Conservation (phyloP, 2,888 invertebrate genomes). For the Acanthosoma haemorrhoidale region DNA sequence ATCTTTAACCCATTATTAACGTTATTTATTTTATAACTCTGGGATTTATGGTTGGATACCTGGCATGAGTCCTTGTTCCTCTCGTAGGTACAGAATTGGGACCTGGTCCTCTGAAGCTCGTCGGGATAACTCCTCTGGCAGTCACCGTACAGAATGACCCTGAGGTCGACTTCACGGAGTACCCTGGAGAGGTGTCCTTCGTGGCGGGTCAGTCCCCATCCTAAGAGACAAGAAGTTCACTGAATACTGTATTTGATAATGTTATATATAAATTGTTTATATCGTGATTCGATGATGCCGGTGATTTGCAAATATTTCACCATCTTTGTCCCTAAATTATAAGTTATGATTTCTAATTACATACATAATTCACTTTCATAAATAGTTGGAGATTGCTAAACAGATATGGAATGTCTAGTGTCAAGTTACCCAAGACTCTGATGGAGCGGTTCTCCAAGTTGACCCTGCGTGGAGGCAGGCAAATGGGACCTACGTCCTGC, state of each 20-base stretch:
- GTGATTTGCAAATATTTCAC: no score
- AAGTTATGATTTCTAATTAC: no score
- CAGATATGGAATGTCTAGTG: conserved; percentile 13
- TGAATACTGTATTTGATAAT: no score
- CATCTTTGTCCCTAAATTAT: no score
- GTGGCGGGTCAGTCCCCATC: background rate
- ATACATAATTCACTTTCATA: conserved; percentile 19
- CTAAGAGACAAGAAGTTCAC: background rate
- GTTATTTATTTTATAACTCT: no score
- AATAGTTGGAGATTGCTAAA: conserved; percentile 29
- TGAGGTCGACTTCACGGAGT: background rate
- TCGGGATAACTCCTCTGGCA: background rate
- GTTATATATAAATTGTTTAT: no score
- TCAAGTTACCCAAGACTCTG: conserved; percentile 30
- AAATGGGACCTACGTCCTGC: conserved; percentile 86
- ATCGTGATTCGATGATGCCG: no score
- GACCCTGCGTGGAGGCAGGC: conserved; percentile 92
- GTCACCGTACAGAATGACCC: background rate
- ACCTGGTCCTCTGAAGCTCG: background rate
- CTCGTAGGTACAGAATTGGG: conserved; percentile 33
- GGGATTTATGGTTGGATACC: conserved; percentile 7
- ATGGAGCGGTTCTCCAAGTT: conserved; percentile 25
- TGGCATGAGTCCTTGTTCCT: conserved; percentile 34
- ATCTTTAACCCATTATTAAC: no score
- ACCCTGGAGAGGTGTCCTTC: background rate